These are phyloP conservation scores for Xyrichtys novacula DNA, from an alignment of 2,797 vertebrate species.

Conservation along the genomic window DNA sequence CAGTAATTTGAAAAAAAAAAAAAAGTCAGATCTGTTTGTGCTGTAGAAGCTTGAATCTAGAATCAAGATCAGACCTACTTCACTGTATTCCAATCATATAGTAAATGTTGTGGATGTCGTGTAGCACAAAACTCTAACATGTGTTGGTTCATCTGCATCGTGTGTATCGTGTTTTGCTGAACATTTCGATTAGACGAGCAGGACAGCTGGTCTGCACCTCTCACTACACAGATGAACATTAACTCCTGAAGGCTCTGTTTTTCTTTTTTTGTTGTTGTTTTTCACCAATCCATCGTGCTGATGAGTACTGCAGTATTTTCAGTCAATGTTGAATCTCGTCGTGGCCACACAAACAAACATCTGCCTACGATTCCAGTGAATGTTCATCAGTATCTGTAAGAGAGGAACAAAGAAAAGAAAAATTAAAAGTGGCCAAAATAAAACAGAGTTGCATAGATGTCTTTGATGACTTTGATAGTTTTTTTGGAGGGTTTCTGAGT, in stretches of 20 bases:
- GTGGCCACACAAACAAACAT: constrained; percentile 14
- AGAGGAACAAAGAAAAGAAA: constrained; percentile 40
- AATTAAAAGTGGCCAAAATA: constrained; percentile 7
- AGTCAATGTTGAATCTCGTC: constrained; percentile 15
- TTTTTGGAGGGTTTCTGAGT: too few species aligned
- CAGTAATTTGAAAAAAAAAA: not conserved
- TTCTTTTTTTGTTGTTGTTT: too few species aligned
- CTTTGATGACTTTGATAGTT: too few species aligned
- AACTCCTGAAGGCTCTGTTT: constrained; percentile 33
- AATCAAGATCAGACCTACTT: not conserved
- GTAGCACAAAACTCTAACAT: constrained; percentile 4
- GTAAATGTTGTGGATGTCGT: not conserved
- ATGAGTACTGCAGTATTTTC: constrained; percentile 28
- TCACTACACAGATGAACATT: constrained; percentile 35
- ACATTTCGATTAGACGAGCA: constrained; percentile 23
- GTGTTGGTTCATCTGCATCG: not conserved
- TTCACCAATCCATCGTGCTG: constrained; percentile 24
- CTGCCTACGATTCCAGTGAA: constrained; percentile 25
- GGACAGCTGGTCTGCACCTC: constrained; percentile 8
- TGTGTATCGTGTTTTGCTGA: constrained; percentile 21
- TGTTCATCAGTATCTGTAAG: constrained; percentile 46
- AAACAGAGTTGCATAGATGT: not conserved
- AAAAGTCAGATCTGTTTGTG: constrained; percentile 1
- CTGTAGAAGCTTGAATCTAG: constrained; percentile 17
- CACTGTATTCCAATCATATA: not conserved